Base-by-base conservation (phyloP, 2,888 invertebrate species). In the Caenorhabditis sp. region DNA sequence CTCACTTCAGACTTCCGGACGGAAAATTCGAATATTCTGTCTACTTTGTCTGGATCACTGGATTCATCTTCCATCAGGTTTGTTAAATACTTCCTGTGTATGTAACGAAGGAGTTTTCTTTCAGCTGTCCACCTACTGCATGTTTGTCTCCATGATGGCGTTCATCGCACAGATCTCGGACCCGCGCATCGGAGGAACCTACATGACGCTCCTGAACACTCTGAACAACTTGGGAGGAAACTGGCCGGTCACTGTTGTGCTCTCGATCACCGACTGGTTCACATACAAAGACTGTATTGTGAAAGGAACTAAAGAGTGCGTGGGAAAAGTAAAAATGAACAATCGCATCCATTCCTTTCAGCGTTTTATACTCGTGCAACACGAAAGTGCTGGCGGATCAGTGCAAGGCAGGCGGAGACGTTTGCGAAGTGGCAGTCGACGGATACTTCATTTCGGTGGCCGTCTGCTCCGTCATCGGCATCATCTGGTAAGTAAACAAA, bases 191-290 rank as follows among this genome's bases (percentile, higher is more conserved):
- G 99, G 99, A 1, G 88, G 99, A 5, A 99, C 99, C 0, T 99
- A 99, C 90, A 99, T 99, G 99, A 99, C 99, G 0, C 92, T 99
- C 56, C 91, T 99, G 15, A 99, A 99, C 90, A 99, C 99, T 0
- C 92, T 98, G 22, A 93, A 94, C 52, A 99, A 99, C 91, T 92
- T 99, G 71, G 99, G 99, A n/a, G 95, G 95, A 6, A 97, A 96
- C 89, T 98, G 97, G 98, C 97, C 98, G 0, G 87, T 85, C 15
- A 89, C 89, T 2, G 74, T 89, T 27, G 75, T 86, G 22, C 81
- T 89, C 24, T 80, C 82, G 4, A 63, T 89, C 22, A 84, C 86
- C 26, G 89, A 89, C 63, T 82, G 82, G 65, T 85, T 89, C 56
- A 89, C 87, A 15, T 86, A 82, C 70, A 89, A 88, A 68, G 84